Conservation (phyloP, 2,113 vertebrate genomes). For the Lepidothrix coronata region DNA sequence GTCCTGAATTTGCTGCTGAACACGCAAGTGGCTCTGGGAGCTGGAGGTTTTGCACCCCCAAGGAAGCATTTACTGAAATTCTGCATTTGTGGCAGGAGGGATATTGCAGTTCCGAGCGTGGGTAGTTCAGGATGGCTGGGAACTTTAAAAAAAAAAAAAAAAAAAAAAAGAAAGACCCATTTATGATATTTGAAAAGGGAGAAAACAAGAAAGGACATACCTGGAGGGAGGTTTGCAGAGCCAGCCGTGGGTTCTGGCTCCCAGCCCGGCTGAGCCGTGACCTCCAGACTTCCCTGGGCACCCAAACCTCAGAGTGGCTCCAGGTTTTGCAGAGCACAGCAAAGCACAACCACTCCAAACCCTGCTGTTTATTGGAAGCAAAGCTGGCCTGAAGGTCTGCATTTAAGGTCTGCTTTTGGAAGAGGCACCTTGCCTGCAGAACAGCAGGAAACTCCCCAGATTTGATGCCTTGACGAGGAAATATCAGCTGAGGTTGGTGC, state of each 20-base stretch:
- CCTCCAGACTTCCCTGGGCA: background rate
- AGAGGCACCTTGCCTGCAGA: background rate
- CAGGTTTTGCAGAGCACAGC: background rate
- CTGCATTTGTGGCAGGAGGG: background rate
- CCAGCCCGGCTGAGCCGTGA: background rate
- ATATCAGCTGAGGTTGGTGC: background rate
- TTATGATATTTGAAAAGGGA: background rate
- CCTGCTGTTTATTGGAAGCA: background rate
- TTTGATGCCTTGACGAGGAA: background rate
- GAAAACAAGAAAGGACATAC: background rate
- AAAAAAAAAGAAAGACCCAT: background rate
- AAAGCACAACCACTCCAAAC: background rate
- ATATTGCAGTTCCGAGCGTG: fast-evolving
- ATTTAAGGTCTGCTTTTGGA: background rate
- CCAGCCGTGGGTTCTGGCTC: background rate
- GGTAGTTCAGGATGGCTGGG: background rate
- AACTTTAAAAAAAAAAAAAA: background rate
- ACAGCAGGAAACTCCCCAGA: background rate
- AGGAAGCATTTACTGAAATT: background rate
- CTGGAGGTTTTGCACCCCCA: background rate
- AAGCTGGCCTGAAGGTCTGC: background rate
- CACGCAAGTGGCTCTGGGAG: background rate
- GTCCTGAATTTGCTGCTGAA: constrained; percentile 12
- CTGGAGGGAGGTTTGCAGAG: background rate
- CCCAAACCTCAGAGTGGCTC: background rate